Conservation (phyloP, 2,888 invertebrate genomes). For the Rugalucina vietnamica region DNA sequence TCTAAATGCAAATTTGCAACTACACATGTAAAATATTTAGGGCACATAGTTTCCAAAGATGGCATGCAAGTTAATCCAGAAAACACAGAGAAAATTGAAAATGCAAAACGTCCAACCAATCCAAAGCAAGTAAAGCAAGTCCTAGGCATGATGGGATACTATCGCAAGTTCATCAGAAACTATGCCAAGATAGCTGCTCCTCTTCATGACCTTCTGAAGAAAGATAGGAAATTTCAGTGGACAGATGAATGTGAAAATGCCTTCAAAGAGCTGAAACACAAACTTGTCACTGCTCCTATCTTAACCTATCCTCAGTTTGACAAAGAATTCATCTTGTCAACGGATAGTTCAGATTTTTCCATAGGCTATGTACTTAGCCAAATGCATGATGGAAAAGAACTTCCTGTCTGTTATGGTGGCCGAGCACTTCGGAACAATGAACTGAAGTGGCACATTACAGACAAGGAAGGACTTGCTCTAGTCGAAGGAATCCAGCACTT, state of each 20-base stretch:
- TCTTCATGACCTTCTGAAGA: slow-evolving; percentile 29
- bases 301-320: slow-evolving; percentile 44
- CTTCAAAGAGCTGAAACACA: slow-evolving; percentile 27
- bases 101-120: slow-evolving; percentile 14
- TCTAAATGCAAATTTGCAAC: slow-evolving; percentile 53
- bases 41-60: slow-evolving; percentile 46
- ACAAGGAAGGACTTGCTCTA: slow-evolving; percentile 60
- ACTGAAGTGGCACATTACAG: slow-evolving; percentile 47
- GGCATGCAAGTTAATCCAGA: slow-evolving; percentile 32
- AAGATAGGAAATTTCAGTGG: slow-evolving; percentile 48
- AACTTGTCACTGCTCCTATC: slow-evolving; percentile 32
- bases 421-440: slow-evolving; percentile 35
- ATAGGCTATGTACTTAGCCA: slow-evolving; percentile 49
- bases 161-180: slow-evolving; percentile 37
- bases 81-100: slow-evolving; percentile 22
- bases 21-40: slow-evolving; percentile 35
- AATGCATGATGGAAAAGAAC: slow-evolving; percentile 20
- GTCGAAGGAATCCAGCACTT: slow-evolving; percentile 57
- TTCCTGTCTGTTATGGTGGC: slow-evolving; percentile 49
- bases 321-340: slow-evolving; percentile 31
- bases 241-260: slow-evolving; percentile 23
- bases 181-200: slow-evolving; percentile 48
- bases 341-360: slow-evolving; percentile 37
- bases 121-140: slow-evolving; percentile 33
- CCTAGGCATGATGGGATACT: slow-evolving; percentile 39